Conservation (phyloP, 2,888 invertebrate species). For the Heliconius ismenius region DNA sequence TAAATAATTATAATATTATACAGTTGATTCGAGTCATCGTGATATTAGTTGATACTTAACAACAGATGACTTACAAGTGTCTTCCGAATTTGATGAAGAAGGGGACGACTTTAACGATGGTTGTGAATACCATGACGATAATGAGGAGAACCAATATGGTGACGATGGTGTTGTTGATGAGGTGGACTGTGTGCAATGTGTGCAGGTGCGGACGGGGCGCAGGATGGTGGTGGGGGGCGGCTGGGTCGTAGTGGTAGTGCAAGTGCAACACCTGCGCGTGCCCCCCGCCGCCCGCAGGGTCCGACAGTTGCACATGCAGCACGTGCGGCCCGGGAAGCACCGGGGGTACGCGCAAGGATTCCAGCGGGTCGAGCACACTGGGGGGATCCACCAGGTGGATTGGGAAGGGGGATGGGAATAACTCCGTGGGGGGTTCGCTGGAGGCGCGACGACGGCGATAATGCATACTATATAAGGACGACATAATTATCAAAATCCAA, state of each 20-base stretch:
- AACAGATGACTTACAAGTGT: not conserved
- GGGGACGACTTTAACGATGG: conserved; percentile 3
- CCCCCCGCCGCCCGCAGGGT: not conserved
- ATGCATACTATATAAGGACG: conserved; percentile 36
- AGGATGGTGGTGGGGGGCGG: not conserved
- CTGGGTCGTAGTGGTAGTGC: conserved; percentile 10
- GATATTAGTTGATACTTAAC: not conserved
- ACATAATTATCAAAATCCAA: conserved; percentile 56
- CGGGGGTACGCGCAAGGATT: not conserved
- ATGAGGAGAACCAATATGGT: conserved; percentile 12
- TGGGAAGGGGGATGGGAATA: not conserved
- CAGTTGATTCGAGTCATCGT: conserved; percentile 1
- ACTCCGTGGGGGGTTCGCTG: conserved; percentile 41
- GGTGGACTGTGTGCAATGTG: conserved; percentile 6
- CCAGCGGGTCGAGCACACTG: not conserved
- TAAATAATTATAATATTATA: conserved; percentile 40
- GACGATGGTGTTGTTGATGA: conserved; percentile 24
- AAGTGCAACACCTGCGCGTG: not conserved
- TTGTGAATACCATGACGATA: conserved; percentile 21
- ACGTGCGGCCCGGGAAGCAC: not conserved
- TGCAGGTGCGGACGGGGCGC: not conserved
- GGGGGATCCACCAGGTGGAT: not conserved
- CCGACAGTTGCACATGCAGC: not conserved
- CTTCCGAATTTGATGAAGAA: conserved; percentile 11
- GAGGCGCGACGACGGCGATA: conserved; percentile 40